These are phyloP conservation scores for Leiothrix lutea DNA, from an alignment of 2,113 vertebrate species.

Conservation along the genomic window DNA sequence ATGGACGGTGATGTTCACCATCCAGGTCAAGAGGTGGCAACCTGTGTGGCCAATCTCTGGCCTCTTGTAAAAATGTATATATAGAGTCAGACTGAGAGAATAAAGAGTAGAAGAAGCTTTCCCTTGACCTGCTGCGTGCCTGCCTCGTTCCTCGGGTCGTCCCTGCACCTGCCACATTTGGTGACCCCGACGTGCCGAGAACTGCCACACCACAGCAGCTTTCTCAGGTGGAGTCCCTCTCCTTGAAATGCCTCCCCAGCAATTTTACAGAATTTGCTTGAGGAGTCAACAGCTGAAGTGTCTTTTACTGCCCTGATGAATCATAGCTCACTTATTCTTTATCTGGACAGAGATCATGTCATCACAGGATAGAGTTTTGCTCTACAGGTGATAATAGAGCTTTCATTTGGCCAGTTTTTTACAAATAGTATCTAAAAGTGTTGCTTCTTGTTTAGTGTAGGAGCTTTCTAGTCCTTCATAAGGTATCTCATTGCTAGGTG, in stretches of 20 bases:
- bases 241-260: not conserved
- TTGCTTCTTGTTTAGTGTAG: not conserved
- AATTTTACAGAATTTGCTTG: not conserved
- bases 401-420: not conserved
- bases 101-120: too few relatives aligned
- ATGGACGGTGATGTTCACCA: too few relatives aligned
- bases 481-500: not conserved
- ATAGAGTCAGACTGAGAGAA: too few relatives aligned
- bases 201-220: not conserved
- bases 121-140: too few relatives aligned
- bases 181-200: too few relatives aligned
- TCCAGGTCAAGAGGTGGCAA: too few relatives aligned
- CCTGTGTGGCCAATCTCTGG: too few relatives aligned
- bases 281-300: not conserved
- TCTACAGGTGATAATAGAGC: not conserved
- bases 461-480: not conserved
- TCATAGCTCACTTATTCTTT: not conserved
- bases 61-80: too few relatives aligned
- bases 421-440: not conserved
- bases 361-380: not conserved
- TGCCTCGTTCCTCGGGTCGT: too few relatives aligned
- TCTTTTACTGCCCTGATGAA: not conserved
- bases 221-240: not conserved
- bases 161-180: too few relatives aligned
- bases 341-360: not conserved